These are phyloP conservation scores for Genyomyrus donnyi DNA, from an alignment of 2,113 vertebrate genomes.

Conservation along the genomic window DNA sequence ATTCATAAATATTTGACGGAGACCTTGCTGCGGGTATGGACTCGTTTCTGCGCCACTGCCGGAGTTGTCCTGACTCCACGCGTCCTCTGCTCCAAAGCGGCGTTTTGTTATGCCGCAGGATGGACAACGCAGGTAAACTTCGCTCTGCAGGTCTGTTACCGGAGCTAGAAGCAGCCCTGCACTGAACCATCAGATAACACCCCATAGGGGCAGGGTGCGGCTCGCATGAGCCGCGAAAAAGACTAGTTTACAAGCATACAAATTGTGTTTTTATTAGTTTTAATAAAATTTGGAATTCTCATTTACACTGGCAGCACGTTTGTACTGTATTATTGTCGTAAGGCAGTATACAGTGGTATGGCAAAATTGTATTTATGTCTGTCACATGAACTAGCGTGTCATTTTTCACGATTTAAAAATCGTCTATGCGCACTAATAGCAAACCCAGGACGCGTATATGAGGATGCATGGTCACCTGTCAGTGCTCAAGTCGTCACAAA, in stretches of 20 bases:
- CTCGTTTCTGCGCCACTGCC: background rate
- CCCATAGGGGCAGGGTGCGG: background rate
- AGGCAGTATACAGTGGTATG: background rate
- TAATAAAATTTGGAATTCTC: background rate
- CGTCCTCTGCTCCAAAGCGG: background rate
- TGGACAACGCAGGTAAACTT: background rate
- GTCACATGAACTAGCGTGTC: background rate
- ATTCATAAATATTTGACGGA: conserved; percentile 17
- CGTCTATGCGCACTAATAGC: background rate
- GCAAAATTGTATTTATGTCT: background rate
- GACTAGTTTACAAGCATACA: background rate
- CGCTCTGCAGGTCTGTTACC: background rate
- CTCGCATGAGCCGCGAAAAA: background rate
- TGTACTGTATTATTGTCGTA: background rate
- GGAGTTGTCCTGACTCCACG: background rate
- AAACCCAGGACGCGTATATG: background rate
- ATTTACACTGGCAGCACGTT: background rate
- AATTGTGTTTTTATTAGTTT: background rate
- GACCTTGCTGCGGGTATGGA: background rate
- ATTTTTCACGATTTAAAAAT: background rate
- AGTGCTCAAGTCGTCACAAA: background rate
- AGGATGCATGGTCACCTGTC: background rate
- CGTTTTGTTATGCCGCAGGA: background rate
- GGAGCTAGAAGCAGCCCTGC: background rate
- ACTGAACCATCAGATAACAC: conserved; percentile 14